Evolutionary conservation across 2,888 invertebrate species (phyloP), one percentile per base, ranked within the genome.

Genomic region (Lampropteryx suffumata): DNA sequence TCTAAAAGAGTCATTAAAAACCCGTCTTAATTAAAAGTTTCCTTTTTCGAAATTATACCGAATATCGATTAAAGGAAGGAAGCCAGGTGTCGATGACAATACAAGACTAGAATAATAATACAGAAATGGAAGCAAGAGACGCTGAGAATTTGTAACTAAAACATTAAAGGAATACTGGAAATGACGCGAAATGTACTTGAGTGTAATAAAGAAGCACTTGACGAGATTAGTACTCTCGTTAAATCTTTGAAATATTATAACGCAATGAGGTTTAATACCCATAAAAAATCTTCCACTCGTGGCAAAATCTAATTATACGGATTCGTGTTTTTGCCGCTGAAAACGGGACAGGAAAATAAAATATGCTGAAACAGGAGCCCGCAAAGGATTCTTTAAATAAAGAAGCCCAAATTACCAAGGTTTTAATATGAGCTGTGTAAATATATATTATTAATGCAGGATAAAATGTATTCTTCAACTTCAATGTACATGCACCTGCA

Each of bases 261-360:
- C 29, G 33, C 17, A 65, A 64, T 50, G 64, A 63, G 62, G 65
- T 62, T 67, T 56, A 64, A 55, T 54, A 50, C 28, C 55, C 45
- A 45, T 61, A 55, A 64, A 35, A 64, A 56, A 57, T 43, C 62
- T 64, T 61, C 63, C 59, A 47, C 47, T 44, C 43, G 36, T 49
- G 48, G 45, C 35, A 48, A 62, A 61, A 51, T 62, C 61, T 61
- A 64, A 62, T 57, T 50, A 51, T 32, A 44, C 12, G 26, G 37
- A 28, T 35, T 30, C 26, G 52, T 53, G 55, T 55, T 57, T 54
- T 53, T 47, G 29, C 39, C 42, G 33, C 29, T 49, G 46, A 39
- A 72, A 76, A 61, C 67, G 64, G 74, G 43, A 61, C 74, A 71
- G 63, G 68, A 70, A 70, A 74, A 73, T 70, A 70, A 70, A 74